Conservation (phyloP, 2,113 vertebrate species). For the Zosterops pallidus region DNA sequence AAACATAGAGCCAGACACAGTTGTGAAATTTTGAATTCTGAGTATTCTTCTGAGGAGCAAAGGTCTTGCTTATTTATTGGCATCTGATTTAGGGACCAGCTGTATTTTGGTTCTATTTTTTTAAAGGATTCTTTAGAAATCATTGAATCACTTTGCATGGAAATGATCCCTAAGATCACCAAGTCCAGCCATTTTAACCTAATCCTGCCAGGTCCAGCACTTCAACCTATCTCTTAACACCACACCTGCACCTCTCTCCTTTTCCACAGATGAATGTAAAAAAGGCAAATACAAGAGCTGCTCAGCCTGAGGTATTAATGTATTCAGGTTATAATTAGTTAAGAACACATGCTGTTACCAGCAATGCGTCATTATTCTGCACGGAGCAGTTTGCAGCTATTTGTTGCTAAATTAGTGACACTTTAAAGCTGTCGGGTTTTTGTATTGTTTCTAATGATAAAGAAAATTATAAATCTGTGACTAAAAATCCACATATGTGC, state of each 20-base stretch:
- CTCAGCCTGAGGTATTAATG: constrained; percentile 6
- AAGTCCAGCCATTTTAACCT: not conserved
- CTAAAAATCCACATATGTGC: not conserved
- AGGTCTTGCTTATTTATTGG: not conserved
- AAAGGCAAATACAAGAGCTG: not conserved
- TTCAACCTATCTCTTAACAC: not conserved
- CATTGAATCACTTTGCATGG: not conserved
- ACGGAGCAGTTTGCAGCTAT: not conserved
- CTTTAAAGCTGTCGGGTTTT: not conserved
- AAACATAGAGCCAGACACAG: not conserved
- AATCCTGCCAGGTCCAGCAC: not conserved
- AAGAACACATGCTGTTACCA: constrained; percentile 36
- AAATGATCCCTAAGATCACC: not conserved
- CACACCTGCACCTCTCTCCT: not conserved
- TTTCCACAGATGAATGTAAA: not conserved
- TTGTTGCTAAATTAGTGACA: constrained; percentile 36
- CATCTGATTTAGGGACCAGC: not conserved
- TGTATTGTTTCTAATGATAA: not conserved
- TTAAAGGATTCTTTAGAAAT: not conserved
- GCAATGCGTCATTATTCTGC: constrained; percentile 16
- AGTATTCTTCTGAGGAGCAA: not conserved
- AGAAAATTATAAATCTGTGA: not conserved
- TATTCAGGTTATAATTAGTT: constrained; percentile 39
- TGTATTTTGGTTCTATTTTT: not conserved
- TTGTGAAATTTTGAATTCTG: not conserved